Evolutionary conservation across 2,113 vertebrate genomes (phyloP).

Genomic region (Isurus oxyrinchus): DNA sequence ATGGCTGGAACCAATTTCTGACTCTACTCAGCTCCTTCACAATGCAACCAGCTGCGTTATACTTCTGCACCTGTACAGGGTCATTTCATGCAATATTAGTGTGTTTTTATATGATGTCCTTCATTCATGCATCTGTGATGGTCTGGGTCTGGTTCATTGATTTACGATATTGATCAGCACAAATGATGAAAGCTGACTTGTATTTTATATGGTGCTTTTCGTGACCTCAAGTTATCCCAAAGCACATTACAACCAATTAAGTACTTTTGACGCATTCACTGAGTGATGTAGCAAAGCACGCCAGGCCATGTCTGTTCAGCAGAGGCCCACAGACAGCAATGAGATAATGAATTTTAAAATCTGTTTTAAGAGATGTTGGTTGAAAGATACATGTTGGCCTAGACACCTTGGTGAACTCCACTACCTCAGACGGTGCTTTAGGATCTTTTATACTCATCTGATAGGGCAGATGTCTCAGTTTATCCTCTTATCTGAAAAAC

Average conservation of each 20-base stretch:
- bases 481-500: no score
- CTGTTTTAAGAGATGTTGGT: not conserved
- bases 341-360: not conserved
- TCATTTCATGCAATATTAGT: not conserved
- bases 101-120: not conserved
- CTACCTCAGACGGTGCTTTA: not conserved
- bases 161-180: not conserved
- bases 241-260: no score
- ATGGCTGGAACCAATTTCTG: not conserved
- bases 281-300: not conserved
- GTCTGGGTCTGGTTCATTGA: not conserved
- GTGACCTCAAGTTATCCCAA: not conserved
- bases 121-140: not conserved
- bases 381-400: not conserved
- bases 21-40: not conserved
- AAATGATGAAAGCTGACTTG: not conserved
- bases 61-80: not conserved
- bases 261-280: not conserved
- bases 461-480: not conserved
- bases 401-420: not conserved
- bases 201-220: not conserved
- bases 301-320: not conserved
- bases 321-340: no score
- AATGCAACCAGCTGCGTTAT: not conserved
- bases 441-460: not conserved